Conservation (phyloP, 1,140 invertebrate species). For the Aphelinus atriplicis region DNA sequence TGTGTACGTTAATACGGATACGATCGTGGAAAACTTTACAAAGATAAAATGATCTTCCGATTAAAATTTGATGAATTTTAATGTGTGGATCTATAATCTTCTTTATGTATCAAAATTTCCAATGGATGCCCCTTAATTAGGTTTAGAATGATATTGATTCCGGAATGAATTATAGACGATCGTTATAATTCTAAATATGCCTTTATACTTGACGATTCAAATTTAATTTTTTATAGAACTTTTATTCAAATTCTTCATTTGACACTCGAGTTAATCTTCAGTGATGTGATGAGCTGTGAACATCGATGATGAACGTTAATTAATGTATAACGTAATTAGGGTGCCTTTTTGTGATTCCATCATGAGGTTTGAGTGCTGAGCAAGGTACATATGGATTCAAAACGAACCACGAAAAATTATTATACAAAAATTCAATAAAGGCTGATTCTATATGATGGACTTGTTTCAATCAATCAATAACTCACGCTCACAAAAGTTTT, state of each 20-base stretch:
- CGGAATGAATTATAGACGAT: constrained; percentile 59
- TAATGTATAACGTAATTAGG: constrained; percentile 25
- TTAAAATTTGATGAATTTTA: too few relatives aligned
- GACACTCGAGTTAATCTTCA: constrained; percentile 51
- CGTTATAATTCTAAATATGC: constrained; percentile 57
- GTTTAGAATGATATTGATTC: constrained; percentile 55
- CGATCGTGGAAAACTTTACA: too few relatives aligned
- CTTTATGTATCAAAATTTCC: too few relatives aligned
- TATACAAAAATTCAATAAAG: constrained; percentile 39
- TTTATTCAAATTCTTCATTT: constrained; percentile 43
- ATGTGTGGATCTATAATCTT: too few relatives aligned
- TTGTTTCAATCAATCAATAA: constrained; percentile 23
- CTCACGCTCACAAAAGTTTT: constrained; percentile 1
- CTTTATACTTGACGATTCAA: constrained; percentile 53
- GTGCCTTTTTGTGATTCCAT: constrained; percentile 31
- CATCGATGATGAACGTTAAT: constrained; percentile 33
- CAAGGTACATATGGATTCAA: constrained; percentile 42
- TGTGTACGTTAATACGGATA: too few relatives aligned
- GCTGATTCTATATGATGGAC: constrained; percentile 37
- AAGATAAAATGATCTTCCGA: too few relatives aligned
- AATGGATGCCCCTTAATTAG: constrained; percentile 51
- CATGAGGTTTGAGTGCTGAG: constrained; percentile 24
- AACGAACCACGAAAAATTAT: constrained; percentile 40
- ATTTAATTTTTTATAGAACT: constrained; percentile 39
- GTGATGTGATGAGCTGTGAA: constrained; percentile 40